Conservation (phyloP, 2,113 vertebrate genomes). For the Capreolus pygargus region DNA sequence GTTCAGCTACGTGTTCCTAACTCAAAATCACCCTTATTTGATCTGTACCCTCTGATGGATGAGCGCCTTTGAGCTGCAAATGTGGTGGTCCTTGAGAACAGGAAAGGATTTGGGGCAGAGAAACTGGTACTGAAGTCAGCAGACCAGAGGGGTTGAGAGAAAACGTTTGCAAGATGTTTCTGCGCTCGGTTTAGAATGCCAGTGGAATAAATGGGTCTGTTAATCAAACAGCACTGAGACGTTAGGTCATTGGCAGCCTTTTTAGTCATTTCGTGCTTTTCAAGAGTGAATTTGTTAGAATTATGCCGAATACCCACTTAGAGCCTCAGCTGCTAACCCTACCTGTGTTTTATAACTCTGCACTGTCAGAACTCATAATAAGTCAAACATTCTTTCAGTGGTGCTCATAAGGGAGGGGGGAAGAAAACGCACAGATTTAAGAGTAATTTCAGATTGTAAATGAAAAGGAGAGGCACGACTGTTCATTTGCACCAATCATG, state of each 20-base stretch:
- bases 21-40: conserved; percentile 35
- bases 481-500: conserved; percentile 99
- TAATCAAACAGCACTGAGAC: conserved; percentile 86
- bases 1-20: conserved; percentile 48
- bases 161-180: conserved; percentile 72
- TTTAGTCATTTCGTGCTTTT: conserved; percentile 86
- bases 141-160: conserved; percentile 40
- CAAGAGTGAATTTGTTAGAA: conserved; percentile 87
- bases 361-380: conserved; percentile 91
- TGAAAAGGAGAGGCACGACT: conserved; percentile 93
- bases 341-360: conserved; percentile 90
- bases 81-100: conserved; percentile 49
- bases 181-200: conserved; percentile 67
- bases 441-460: conserved; percentile 94
- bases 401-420: conserved; percentile 84
- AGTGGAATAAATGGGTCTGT: conserved; percentile 78
- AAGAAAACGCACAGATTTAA: conserved; percentile 85
- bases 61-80: conserved; percentile 55
- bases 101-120: neutral
- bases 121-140: conserved; percentile 49
- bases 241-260: conserved; percentile 84
- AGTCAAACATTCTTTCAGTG: conserved; percentile 91
- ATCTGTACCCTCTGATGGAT: conserved; percentile 41
- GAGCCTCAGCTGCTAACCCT: conserved; percentile 83
- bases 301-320: conserved; percentile 86